These are phyloP conservation scores for Solenodon paradoxus DNA, from an alignment of 2,113 vertebrate genomes.

Conservation along the genomic window DNA sequence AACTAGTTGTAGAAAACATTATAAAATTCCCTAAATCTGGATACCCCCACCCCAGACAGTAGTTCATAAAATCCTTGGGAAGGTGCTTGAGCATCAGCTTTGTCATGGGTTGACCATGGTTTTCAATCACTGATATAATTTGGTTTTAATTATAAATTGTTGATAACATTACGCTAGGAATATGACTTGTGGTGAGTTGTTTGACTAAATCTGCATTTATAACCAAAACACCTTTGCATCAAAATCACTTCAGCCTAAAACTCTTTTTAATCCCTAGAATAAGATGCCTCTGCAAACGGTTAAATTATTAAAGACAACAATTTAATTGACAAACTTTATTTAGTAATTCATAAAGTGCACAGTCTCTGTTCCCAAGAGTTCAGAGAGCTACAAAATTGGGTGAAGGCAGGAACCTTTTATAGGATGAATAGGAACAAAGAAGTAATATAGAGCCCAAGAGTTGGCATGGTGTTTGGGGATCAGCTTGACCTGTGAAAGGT, in stretches of 20 bases:
- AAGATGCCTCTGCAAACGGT: background rate
- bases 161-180: background rate
- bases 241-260: background rate
- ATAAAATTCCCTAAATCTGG: background rate
- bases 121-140: background rate
- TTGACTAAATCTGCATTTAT: background rate
- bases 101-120: background rate
- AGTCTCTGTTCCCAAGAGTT: background rate
- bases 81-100: background rate
- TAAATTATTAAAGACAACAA: background rate
- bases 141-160: background rate
- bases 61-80: background rate
- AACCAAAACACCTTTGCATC: background rate
- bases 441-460: background rate
- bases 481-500: too few relatives aligned
- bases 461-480: background rate
- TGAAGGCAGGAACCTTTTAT: background rate
- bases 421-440: background rate
- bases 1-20: background rate
- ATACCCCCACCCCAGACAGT: background rate
- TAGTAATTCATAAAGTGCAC: background rate
- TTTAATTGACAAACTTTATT: background rate
- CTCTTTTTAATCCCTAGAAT: background rate
- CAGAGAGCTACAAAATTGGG: background rate
- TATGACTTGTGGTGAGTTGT: background rate